A percentile compares a stretch with the other conserved stretches of the same genome.
These are phyloP conservation scores for Protobothrops flavoviridis DNA, from an alignment of 2,113 vertebrate species.

Conservation along the genomic window DNA sequence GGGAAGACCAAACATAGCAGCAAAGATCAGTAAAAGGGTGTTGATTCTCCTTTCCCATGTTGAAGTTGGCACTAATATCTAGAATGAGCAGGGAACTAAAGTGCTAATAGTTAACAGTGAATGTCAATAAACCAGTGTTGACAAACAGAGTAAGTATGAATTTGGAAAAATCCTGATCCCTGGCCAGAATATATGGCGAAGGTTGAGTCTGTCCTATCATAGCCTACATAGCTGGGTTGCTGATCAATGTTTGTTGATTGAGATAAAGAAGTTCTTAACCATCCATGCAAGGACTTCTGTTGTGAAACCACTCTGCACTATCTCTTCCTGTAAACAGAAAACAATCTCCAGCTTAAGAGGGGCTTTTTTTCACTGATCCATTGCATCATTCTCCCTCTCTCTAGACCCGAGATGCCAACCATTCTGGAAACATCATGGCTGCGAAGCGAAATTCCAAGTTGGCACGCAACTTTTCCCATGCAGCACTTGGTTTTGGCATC, in stretches of 20 bases:
- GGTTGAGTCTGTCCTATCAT: background rate
- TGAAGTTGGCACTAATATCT: background rate
- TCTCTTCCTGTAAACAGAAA: background rate
- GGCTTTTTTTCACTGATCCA: background rate
- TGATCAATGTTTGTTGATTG: background rate
- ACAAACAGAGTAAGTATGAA: background rate
- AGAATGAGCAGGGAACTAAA: background rate
- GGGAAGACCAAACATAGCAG: background rate
- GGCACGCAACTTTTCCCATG: conserved; percentile 36
- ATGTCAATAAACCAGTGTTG: background rate
- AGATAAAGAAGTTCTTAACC: background rate
- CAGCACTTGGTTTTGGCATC: conserved; percentile 45
- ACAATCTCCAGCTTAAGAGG: background rate
- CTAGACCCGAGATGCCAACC: conserved; percentile 49
- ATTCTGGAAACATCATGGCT: background rate
- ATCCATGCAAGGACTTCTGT: background rate
- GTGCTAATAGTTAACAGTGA: background rate
- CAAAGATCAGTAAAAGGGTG: background rate
- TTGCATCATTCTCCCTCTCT: background rate
- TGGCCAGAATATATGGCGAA: background rate
- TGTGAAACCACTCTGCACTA: background rate
- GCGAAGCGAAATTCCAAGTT: conserved; percentile 34
- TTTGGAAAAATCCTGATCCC: background rate
- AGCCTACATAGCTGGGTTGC: background rate
- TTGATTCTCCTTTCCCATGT: background rate